Percentiles rank a stretch among this genome's conserved stretches.
These are phyloP conservation scores for Sebastes schlegelii DNA, from an alignment of 2,113 vertebrate species.

Conservation along the genomic window DNA sequence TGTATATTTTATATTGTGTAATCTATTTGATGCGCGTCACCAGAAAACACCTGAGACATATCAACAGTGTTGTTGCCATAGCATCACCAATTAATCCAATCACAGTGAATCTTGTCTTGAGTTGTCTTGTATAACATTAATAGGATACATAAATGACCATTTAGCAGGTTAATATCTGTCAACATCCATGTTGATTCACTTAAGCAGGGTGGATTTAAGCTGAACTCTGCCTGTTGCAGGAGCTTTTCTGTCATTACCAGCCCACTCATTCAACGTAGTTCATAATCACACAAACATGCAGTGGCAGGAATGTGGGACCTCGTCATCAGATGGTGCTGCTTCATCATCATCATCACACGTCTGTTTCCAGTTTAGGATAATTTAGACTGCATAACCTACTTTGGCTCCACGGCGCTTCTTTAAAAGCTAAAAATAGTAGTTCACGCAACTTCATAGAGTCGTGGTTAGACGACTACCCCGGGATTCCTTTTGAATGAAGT, in stretches of 20 bases:
- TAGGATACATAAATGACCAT: not conserved
- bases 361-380: constrained; percentile 58
- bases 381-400: not conserved
- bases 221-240: not conserved
- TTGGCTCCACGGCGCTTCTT: constrained; percentile 15
- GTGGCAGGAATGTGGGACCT: constrained; percentile 12
- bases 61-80: not conserved
- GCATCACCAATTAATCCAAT: not conserved
- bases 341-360: constrained; percentile 36
- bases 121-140: not conserved
- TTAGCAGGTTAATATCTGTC: not conserved
- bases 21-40: not conserved
- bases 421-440: constrained; percentile 51
- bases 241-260: not conserved
- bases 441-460: constrained; percentile 20
- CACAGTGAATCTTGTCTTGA: not conserved
- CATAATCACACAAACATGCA: constrained; percentile 1
- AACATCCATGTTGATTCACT: not conserved
- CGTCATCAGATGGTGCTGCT: not conserved
- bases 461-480: constrained; percentile 1
- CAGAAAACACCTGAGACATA: not conserved
- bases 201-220: not conserved
- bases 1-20: not conserved
- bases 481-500: constrained; percentile 59
- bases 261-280: not conserved